Base-by-base conservation (phyloP, 2,888 invertebrate species). In the Pristionchus exspectatus region DNA sequence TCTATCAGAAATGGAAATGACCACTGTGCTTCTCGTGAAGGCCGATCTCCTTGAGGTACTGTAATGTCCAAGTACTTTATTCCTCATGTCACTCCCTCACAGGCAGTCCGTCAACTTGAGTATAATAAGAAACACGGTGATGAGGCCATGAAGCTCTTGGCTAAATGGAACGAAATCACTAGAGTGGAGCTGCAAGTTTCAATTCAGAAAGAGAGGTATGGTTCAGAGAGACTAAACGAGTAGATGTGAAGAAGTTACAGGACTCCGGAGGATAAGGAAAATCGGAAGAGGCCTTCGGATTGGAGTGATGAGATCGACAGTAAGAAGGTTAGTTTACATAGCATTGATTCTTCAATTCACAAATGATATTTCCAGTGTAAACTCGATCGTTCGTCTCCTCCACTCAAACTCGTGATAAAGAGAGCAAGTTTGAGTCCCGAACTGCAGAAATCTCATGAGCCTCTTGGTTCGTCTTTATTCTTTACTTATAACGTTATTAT, bases 381-480 rank as follows among this genome's bases (percentile, higher is more conserved):
- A 30, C 30, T 16, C 30, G 69, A 33, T 30, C 16, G 30, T 72
- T 16, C 69, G 3, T 30, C 33, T 72, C 69, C 69, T 72, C 69
- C 30, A 30, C 69, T 72, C 30, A 72, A 72, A 72, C 69, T 72
- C 16, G 30, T 72, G 30, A 72, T 72, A 12, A 72, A 72, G 69
- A 72, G 69, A 72, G 5, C 30, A 72, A 72, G 63, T n/a, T 63
- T 63, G 63, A 63, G 69, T 33, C 69, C 69, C 69, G 27, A 66
- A 24, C 2, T 10, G 12, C 66, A 27, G 24, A 66, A 27, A 2
- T 72, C 69, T 72, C 69, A 33, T 10, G 69, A 72, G 12, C 33
- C 69, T 30, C 30, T 30, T 10, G 44, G 44, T 50, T 50, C 5
- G 44, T 50, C 44, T 10, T 12, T 50, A 3, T 12, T 38, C 38